Conservation (phyloP, 2,888 invertebrate genomes). For the Stegana nigrithorax region DNA sequence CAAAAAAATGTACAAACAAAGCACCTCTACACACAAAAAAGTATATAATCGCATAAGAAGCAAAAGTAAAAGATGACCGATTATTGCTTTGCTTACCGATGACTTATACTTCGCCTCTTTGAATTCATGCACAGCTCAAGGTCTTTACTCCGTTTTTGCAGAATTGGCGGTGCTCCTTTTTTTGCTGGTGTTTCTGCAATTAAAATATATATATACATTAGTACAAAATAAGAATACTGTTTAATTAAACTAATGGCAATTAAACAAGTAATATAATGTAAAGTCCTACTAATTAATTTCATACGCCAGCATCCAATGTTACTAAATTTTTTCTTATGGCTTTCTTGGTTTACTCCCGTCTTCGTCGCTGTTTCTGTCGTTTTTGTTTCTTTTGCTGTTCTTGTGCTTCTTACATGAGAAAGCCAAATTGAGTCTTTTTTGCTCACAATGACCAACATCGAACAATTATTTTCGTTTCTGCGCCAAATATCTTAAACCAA, state of each 20-base stretch:
- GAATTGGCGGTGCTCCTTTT: slow-evolving; percentile 84
- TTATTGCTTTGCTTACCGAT: slow-evolving; percentile 82
- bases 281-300: too few species aligned
- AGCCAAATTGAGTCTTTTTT: background rate
- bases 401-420: background rate
- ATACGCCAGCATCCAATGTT: too few species aligned
- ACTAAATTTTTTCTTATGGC: too few species aligned
- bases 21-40: too few species aligned
- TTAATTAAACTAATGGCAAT: too few species aligned
- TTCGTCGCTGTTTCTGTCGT: too few species aligned
- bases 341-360: background rate
- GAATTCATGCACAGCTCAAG: slow-evolving; percentile 91
- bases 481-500: too few species aligned
- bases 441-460: background rate
- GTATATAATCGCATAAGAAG: too few species aligned
- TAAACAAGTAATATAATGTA: too few species aligned
- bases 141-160: slow-evolving; percentile 76
- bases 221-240: background rate
- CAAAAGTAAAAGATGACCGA: too few species aligned
- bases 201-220: slow-evolving; percentile 42
- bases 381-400: background rate
- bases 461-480: background rate
- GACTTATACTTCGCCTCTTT: slow-evolving; percentile 84
- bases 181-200: slow-evolving; percentile 93
- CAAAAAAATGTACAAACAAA: too few species aligned